A percentile compares a stretch with the other conserved stretches of the same genome.
Evolutionary conservation across 2,113 vertebrate genomes (phyloP).

Genomic region (Callaeas wilsoni): DNA sequence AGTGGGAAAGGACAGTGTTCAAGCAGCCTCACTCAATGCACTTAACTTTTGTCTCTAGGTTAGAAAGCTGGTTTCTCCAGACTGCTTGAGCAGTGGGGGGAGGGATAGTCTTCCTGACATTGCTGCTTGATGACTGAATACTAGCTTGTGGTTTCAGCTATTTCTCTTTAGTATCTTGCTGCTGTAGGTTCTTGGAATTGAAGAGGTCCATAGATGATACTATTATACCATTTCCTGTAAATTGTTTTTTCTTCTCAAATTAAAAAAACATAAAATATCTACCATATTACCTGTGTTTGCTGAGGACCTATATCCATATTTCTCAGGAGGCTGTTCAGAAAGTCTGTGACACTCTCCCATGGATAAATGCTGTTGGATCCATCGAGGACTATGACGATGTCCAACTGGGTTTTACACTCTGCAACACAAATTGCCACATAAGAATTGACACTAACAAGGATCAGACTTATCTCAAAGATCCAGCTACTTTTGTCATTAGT

Average conservation of each 20-base stretch:
- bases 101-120: neutral
- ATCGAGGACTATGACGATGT: conserved; percentile 92
- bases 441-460: neutral
- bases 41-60: neutral
- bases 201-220: neutral
- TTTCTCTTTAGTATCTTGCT: neutral
- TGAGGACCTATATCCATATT: conserved; percentile 86
- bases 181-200: neutral
- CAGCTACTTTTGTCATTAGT: neutral
- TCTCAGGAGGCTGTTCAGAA: conserved; percentile 81
- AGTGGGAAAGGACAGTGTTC: neutral
- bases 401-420: conserved; percentile 88
- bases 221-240: neutral
- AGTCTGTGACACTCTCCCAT: conserved; percentile 83
- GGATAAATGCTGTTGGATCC: conserved; percentile 97
- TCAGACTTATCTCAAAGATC: neutral
- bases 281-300: conserved; percentile 81
- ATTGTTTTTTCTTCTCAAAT: neutral
- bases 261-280: neutral
- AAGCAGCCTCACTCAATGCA: neutral
- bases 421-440: conserved; percentile 34
- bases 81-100: neutral
- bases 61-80: neutral
- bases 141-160: neutral
- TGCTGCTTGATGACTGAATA: neutral